Evolutionary conservation across 2,888 invertebrate species (phyloP).

Genomic region (Brachypterus glaber): DNA sequence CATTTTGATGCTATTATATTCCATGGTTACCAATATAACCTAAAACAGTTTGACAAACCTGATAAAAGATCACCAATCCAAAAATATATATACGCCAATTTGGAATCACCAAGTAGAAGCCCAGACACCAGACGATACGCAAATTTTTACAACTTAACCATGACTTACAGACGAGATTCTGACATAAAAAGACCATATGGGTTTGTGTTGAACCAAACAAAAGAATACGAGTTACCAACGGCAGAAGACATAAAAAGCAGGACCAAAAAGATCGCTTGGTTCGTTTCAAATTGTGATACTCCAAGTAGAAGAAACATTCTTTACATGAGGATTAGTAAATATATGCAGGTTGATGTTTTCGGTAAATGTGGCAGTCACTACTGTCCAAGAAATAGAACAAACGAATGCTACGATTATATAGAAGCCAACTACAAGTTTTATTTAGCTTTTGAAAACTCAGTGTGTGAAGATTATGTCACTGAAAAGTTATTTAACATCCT

Average conservation of each 20-base stretch:
- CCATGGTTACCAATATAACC: conserved; percentile 34
- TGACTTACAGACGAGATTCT: conserved; percentile 37
- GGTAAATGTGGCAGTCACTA: conserved; percentile 49
- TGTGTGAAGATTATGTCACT: conserved; percentile 55
- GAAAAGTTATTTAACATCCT: conserved; percentile 51
- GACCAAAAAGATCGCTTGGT: conserved; percentile 47
- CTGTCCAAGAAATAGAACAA: conserved; percentile 27
- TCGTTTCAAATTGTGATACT: conserved; percentile 47
- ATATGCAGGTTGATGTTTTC: conserved; percentile 52
- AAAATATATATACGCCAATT: conserved; percentile 43
- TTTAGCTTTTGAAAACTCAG: conserved; percentile 60
- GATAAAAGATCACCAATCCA: conserved; percentile 35
- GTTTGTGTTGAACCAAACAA: conserved; percentile 15
- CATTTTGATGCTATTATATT: conserved; percentile 47
- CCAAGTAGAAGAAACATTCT: conserved; percentile 40
- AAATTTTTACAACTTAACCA: conserved; percentile 48
- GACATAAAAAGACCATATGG: conserved; percentile 39
- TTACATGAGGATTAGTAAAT: conserved; percentile 43
- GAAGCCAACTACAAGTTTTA: conserved; percentile 59
- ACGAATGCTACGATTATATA: conserved; percentile 40
- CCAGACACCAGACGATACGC: conserved; percentile 23
- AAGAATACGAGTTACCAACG: conserved; percentile 21
- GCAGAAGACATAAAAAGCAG: conserved; percentile 29
- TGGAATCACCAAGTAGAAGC: conserved; percentile 41
- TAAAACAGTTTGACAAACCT: conserved; percentile 31